These are phyloP conservation scores for Rhadina sibilatrix DNA, from an alignment of 2,113 vertebrate species.

Conservation along the genomic window DNA sequence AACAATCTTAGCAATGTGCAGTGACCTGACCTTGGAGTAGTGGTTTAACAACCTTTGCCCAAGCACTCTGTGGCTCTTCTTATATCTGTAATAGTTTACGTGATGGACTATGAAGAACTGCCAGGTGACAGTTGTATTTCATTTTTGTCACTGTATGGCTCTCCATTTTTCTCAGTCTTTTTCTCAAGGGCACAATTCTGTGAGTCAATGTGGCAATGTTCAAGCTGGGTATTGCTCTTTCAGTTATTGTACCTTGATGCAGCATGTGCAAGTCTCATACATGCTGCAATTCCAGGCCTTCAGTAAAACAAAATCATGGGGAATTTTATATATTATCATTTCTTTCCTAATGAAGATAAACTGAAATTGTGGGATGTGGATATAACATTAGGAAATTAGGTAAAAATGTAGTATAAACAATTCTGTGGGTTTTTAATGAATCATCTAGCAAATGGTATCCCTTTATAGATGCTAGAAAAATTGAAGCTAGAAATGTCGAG, in stretches of 20 bases:
- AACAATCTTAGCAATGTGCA: slow-evolving; percentile 57
- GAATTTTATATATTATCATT: slow-evolving; percentile 48
- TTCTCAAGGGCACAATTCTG: slow-evolving; percentile 78
- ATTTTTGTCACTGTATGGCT: slow-evolving; percentile 75
- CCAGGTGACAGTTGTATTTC: slow-evolving; percentile 81
- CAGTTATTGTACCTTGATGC: slow-evolving; percentile 53
- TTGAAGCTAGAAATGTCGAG: not conserved
- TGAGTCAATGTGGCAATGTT: slow-evolving; percentile 73
- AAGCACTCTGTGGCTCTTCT: slow-evolving; percentile 70
- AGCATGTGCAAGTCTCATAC: slow-evolving; percentile 22
- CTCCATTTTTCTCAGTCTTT: slow-evolving; percentile 70
- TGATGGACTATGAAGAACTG: slow-evolving; percentile 80
- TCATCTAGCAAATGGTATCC: not conserved
- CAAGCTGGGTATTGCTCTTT: slow-evolving; percentile 68
- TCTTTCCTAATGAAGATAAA: slow-evolving; percentile 47
- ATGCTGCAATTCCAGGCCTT: slow-evolving; percentile 54
- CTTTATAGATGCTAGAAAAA: not conserved
- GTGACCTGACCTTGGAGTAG: slow-evolving; percentile 75
- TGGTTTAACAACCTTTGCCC: slow-evolving; percentile 77
- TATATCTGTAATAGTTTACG: slow-evolving; percentile 76
- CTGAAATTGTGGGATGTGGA: slow-evolving; percentile 31
- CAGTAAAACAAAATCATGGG: slow-evolving; percentile 52
- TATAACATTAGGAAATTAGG: slow-evolving; percentile 27
- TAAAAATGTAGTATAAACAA: not conserved
- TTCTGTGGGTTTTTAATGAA: not conserved